Evolutionary conservation across 2,888 invertebrate species (phyloP), one percentile per base, ranked within the genome.

Genomic region (Lobophora halterata): DNA sequence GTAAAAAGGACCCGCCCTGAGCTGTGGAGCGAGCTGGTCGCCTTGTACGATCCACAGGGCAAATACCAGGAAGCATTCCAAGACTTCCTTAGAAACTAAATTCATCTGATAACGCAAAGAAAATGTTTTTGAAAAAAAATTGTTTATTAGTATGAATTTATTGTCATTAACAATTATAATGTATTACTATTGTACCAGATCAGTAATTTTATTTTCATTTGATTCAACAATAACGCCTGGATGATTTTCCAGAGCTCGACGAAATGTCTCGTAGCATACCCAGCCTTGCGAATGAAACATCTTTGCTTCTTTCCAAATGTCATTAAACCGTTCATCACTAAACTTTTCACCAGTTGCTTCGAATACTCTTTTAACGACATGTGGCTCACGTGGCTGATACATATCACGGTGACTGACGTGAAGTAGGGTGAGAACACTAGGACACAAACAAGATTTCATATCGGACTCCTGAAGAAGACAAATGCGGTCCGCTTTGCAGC

Each of bases 1-100:
- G 58, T 91, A 5, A 89, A 89, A 57, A 83, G 81, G 31, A 86
- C 87, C 19, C 88, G 89, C 16, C 89, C 90, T 1, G 76, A 83
- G 3, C 78, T 89, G 43, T 91, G 90, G 90, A 61, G 75, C 5
- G 69, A 89, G 11, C 72, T 91, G 18, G 83, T 88, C 39, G 64
- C 76, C 24, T 73, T 78, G 25, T 91, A 90, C 60, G 92, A 93
- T 66, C 91, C 91, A 3, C 61, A 88, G 26, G 91, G 90, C 20
- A 80, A 81, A 52, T 90, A 92, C 65, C 88, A 71, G 38, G 42
- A 76, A 21, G 59, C 75, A 1, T 80, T 85, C 54, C 53, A 79
- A 50, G 77, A 81, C 8, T 81, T 76, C 46, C 61, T 82, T 3
- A 42, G 31, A n/a, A 29, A 43, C 12, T 42, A 17, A 17, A 17